phyloP scores from a whole-genome alignment of 2,888 invertebrate species.

The Thysanoteuthis rhombus region DNA sequence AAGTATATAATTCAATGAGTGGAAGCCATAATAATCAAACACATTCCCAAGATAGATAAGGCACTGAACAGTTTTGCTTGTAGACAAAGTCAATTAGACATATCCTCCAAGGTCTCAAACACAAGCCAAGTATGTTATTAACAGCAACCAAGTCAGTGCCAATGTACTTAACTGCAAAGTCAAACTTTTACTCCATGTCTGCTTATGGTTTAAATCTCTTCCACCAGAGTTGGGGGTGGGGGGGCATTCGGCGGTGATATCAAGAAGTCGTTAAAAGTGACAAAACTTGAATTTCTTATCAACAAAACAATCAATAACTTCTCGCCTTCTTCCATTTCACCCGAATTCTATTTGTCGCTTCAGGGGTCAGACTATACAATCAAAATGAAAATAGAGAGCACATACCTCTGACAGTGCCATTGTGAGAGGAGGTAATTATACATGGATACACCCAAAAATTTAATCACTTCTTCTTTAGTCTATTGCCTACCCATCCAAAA shows the following conservation, averaged over 20 bases:
- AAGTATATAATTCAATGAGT: not conserved
- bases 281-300: not conserved
- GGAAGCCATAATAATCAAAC: not conserved
- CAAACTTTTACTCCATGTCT: not conserved
- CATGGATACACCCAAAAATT: no score
- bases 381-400: no score
- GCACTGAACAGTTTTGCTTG: not conserved
- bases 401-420: no score
- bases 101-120: not conserved
- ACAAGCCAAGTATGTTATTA: not conserved
- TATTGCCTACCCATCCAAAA: no score
- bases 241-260: no score
- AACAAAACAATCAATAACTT: not conserved
- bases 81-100: conserved; percentile 1
- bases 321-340: not conserved
- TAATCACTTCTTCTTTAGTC: no score
- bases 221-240: no score
- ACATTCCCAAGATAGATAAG: not conserved
- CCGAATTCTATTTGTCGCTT: not conserved
- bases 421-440: no score
- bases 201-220: no score
- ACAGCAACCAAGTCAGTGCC: not conserved
- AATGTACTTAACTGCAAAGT: not conserved
- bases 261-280: no score
- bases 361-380: not conserved